Evolutionary conservation across 2,888 invertebrate genomes (phyloP).

Genomic region (Dorcus parallelipipedus): DNA sequence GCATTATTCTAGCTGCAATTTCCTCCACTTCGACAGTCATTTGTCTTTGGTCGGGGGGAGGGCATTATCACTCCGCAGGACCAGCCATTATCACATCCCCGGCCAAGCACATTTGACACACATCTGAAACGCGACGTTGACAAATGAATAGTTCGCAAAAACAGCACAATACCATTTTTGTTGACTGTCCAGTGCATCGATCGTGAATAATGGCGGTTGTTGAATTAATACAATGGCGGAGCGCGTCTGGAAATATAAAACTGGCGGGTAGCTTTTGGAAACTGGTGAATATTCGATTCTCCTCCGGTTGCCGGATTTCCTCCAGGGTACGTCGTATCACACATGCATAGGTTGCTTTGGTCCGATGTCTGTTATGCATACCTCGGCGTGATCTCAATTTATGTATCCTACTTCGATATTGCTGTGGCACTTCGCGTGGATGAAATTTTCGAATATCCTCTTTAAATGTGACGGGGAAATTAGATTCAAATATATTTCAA

Average conservation of each 20-base stretch:
- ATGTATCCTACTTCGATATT: slow-evolving; percentile 25
- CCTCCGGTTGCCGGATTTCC: slow-evolving; percentile 13
- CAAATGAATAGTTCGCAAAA: slow-evolving; percentile 1
- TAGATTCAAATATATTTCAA: too few relatives aligned
- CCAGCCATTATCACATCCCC: slow-evolving; percentile 23
- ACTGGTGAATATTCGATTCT: slow-evolving; percentile 21
- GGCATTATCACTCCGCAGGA: slow-evolving; percentile 15
- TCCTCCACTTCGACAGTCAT: slow-evolving; percentile 17
- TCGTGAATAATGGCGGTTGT: too few relatives aligned
- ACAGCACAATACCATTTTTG: not conserved
- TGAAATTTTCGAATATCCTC: too few relatives aligned
- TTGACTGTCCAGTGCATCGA: not conserved
- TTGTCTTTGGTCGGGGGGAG: slow-evolving; percentile 9
- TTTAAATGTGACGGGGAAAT: too few relatives aligned
- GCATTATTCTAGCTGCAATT: slow-evolving; percentile 8
- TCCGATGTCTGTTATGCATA: slow-evolving; percentile 23
- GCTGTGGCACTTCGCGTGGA: slow-evolving; percentile 3
- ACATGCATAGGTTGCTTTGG: slow-evolving; percentile 22
- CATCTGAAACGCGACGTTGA: slow-evolving; percentile 25
- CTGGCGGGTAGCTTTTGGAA: slow-evolving; percentile 3
- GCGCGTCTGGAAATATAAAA: too few relatives aligned
- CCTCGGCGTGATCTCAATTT: slow-evolving; percentile 22
- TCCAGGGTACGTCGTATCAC: slow-evolving; percentile 19
- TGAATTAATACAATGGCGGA: too few relatives aligned
- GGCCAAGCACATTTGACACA: slow-evolving; percentile 25